Conservation (phyloP, 2,113 vertebrate species). For the Galbula dea region DNA sequence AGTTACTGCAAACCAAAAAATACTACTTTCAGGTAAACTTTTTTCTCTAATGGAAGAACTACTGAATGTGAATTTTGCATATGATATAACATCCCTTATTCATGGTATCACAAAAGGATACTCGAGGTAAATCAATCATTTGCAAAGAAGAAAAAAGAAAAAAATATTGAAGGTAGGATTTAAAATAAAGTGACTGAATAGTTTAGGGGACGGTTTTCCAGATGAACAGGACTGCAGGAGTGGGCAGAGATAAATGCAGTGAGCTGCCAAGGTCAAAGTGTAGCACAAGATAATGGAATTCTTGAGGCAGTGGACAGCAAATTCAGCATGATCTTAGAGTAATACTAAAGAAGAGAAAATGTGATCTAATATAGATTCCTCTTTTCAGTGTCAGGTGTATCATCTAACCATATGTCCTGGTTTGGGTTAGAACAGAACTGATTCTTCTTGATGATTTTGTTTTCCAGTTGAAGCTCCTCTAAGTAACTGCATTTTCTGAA, state of each 20-base stretch:
- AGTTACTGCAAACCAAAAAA: not conserved
- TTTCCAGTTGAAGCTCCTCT: too few relatives aligned
- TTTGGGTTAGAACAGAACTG: too few relatives aligned
- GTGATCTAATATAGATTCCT: not conserved
- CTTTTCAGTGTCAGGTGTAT: not conserved
- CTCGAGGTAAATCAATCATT: not conserved
- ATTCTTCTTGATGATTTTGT: too few relatives aligned
- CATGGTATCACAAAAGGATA: not conserved
- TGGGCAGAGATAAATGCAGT: not conserved
- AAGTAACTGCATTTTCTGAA: too few relatives aligned
- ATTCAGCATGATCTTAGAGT: not conserved
- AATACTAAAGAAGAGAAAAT: not conserved
- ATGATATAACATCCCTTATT: not conserved
- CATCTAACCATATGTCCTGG: too few relatives aligned
- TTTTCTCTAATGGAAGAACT: not conserved
- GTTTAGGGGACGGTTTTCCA: slow-evolving; percentile 31
- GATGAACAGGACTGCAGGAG: not conserved
- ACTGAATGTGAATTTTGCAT: not conserved
- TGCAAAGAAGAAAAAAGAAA: not conserved
- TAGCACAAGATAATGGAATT: not conserved
- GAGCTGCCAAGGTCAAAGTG: not conserved
- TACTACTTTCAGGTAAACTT: accelerated
- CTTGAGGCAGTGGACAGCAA: not conserved
- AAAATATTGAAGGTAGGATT: not conserved
- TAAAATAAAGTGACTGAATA: not conserved